Evolutionary conservation across 2,113 vertebrate genomes (phyloP).

Genomic region (Chloropsis hardwickii): DNA sequence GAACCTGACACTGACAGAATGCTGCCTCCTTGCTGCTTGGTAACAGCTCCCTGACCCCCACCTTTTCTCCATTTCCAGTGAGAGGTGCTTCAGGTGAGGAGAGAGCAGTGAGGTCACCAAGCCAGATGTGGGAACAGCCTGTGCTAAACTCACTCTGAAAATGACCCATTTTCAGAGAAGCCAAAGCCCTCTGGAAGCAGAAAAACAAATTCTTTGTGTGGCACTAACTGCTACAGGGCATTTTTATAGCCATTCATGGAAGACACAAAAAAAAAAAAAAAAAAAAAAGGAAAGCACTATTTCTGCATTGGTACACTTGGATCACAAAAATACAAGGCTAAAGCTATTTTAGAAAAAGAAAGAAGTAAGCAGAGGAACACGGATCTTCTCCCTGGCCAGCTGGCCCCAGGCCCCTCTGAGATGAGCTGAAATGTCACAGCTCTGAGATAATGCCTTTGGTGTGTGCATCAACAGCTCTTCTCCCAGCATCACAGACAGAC

Average conservation of each 20-base stretch:
- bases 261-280: not conserved
- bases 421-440: not conserved
- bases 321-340: slow-evolving; percentile 9
- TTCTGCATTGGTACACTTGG: not conserved
- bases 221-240: not conserved
- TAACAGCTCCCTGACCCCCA: not conserved
- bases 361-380: not conserved
- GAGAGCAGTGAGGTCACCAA: not conserved
- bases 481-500: not conserved
- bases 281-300: not conserved
- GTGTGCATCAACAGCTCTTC: not conserved
- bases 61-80: not conserved
- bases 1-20: not conserved
- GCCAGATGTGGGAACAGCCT: slow-evolving; percentile 1
- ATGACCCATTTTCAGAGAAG: not conserved
- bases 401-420: not conserved
- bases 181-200: not conserved
- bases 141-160: not conserved
- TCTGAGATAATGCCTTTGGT: not conserved
- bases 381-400: not conserved
- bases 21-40: slow-evolving; percentile 52
- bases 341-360: not conserved
- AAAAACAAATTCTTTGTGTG: slow-evolving; percentile 30
- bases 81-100: slow-evolving; percentile 1
- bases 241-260: not conserved